Conservation (phyloP, 1,140 invertebrate genomes). For the Drosophila prosaltans region DNA sequence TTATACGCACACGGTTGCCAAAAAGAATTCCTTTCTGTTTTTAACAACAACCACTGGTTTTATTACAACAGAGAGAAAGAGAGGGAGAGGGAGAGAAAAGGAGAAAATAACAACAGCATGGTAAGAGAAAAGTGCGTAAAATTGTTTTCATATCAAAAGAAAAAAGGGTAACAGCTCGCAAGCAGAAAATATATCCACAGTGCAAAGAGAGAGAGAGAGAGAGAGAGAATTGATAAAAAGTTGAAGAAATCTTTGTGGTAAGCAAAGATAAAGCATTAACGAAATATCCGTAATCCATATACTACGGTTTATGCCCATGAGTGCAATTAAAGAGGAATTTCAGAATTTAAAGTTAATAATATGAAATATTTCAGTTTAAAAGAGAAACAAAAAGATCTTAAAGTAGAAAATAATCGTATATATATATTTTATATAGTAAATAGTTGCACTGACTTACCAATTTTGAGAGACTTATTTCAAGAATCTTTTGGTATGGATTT, state of each 20-base stretch:
- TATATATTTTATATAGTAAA: too few relatives aligned
- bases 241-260: not conserved
- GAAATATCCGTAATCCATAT: not conserved
- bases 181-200: not conserved
- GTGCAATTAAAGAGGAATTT: too few relatives aligned
- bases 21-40: conserved; percentile 20
- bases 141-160: conserved; percentile 48
- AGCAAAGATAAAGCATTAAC: conserved; percentile 1
- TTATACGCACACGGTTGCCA: conserved; percentile 28
- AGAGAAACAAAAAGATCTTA: too few relatives aligned
- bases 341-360: too few relatives aligned
- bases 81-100: not conserved
- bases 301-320: not conserved
- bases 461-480: too few relatives aligned
- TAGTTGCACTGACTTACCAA: too few relatives aligned
- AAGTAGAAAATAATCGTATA: too few relatives aligned
- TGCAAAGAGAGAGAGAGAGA: too few relatives aligned
- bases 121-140: conserved; percentile 36
- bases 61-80: conserved; percentile 29
- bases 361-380: too few relatives aligned
- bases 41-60: conserved; percentile 9
- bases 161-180: too few relatives aligned
- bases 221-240: not conserved
- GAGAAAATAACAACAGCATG: not conserved
- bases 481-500: too few relatives aligned